These are phyloP conservation scores for Haliclona indistincta DNA, from an alignment of 37 sponge, comb jelly and placozoan genomes.

Conservation along the genomic window DNA sequence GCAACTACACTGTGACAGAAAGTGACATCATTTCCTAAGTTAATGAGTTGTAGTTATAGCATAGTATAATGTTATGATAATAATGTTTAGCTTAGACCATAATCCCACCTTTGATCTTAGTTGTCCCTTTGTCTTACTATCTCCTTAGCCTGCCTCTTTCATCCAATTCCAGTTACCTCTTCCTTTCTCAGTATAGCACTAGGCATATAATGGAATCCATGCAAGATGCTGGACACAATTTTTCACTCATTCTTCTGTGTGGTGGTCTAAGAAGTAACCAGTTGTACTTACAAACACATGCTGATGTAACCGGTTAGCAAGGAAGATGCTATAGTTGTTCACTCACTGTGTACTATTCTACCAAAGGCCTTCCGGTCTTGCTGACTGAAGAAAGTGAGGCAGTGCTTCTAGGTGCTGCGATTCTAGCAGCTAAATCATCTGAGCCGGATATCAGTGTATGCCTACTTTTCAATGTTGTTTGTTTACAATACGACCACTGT, in stretches of 20 bases:
- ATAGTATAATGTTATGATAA: too few species aligned
- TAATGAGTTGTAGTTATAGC: too few species aligned
- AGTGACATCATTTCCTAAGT: too few species aligned
- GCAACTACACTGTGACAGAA: too few species aligned
- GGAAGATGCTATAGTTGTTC: neutral
- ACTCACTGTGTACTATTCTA: neutral
- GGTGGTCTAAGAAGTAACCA: constrained; percentile 64
- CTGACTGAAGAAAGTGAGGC: constrained; percentile 61
- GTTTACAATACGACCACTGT: too few species aligned
- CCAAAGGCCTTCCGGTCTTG: constrained; percentile 44
- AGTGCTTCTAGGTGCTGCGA: constrained; percentile 64
- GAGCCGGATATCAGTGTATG: too few species aligned
- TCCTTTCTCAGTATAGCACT: constrained; percentile 45
- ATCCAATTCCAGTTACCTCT: neutral
- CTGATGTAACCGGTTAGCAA: constrained; percentile 64
- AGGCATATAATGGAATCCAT: constrained; percentile 65
- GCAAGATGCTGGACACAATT: constrained; percentile 37
- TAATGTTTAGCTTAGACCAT: too few species aligned
- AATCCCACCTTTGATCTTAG: too few species aligned
- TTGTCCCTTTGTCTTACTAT: neutral
- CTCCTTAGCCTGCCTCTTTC: neutral
- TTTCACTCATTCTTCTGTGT: constrained; percentile 55
- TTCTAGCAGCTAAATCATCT: constrained; percentile 62
- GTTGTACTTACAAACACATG: constrained; percentile 55
- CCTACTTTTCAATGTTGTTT: too few species aligned